Evolutionary conservation across 2,113 vertebrate genomes (phyloP), one percentile per base, ranked within the genome.

Genomic region (Erythrocercus mccallii): DNA sequence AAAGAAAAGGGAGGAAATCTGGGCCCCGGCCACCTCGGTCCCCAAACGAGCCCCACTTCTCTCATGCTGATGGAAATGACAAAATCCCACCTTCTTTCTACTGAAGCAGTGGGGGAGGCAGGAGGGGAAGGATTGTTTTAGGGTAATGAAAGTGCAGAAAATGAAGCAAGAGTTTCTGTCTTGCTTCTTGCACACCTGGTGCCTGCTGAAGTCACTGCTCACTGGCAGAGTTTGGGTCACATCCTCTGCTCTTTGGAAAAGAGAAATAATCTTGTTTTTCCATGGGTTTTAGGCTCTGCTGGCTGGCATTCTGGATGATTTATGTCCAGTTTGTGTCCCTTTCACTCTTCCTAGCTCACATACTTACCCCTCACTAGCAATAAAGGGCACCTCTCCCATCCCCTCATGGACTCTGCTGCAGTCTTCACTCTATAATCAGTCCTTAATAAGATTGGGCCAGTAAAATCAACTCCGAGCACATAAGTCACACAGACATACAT

Each of bases 401-500:
- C 77, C 92, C 84, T 96, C 88, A 72, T 86, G 95, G 92, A 83
- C 95, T 96, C 80, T 5, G 68, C 79, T 84, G 85, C 76, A 85
- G 78, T 66, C 77, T 60, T 94, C 88, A 92, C 81, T 97, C 92
- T 47, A 72, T 97, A 97, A 97, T 97, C 96, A 96, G 91, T 94
- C 94, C 93, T 66, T 97, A 97, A 97, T 96, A 97, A 96, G 96
- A 97, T 97, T 97, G 95, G 76, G 72, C 64, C 78, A 96, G 92
- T 42, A 90, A 97, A 97, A 96, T 97, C 96, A 97, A 92, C 94
- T 97, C 84, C 0, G 2, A 95, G 81, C 93, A 86, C 95, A 97
- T 97, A 97, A 97, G 96, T 97, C 97, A 97, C 93, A 71, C 47
- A 95, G 96, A 96, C 97, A 95, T 94, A 78, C 82, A n/a, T 86